Base-by-base conservation (phyloP, 2,888 invertebrate species). In the Andrena hattorfiana region DNA sequence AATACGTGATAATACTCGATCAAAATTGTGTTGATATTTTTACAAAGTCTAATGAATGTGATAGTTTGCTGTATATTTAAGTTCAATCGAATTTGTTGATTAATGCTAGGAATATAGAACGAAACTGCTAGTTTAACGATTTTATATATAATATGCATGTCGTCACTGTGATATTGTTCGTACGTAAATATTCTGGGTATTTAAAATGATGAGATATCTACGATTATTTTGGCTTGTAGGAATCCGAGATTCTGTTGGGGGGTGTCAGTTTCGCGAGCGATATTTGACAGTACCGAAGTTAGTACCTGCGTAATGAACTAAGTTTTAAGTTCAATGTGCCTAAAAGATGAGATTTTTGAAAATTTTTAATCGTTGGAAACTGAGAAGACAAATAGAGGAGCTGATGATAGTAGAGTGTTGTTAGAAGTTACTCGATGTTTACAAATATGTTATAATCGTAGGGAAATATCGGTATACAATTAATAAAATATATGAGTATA, bases 161-260 rank as follows among this genome's bases (percentile, higher is more conserved):
- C 69, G 85, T 89, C 76, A 78, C 89, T 89, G 88, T 89, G 88
- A 89, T 89, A 89, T 74, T 35, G 85, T 88, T 89, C 77, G 78
- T 89, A 81, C 72, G 68, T 84, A n/a, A 62, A 73, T 48, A 81
- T 71, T 77, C 23, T 60, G 28, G 63, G 20, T 70, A 72, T 60
- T 59, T 70, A 48, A 63, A 73, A 16, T 10, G 59, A 23, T 81
- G 71, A 42, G n/a, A 6, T 73, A 56, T 35, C 26, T 35, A 48
- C 60, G 23, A 71, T 75, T 63, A 49, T 49, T 66, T 71, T 10
- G 56, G 30, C 54, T 30, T 59, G 48, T 69, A 20, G 60, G 56
- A 63, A 30, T 26, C 30, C 26, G 10, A 16, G 6, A 67, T 64
- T 76, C 28, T 23, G 42, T 51, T 68, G 20, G 1, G 20, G 26